A percentile compares a stretch with the other conserved stretches of the same genome.
These are phyloP conservation scores for Corythaixoides concolor DNA, from an alignment of 2,113 vertebrate genomes.

Conservation along the genomic window DNA sequence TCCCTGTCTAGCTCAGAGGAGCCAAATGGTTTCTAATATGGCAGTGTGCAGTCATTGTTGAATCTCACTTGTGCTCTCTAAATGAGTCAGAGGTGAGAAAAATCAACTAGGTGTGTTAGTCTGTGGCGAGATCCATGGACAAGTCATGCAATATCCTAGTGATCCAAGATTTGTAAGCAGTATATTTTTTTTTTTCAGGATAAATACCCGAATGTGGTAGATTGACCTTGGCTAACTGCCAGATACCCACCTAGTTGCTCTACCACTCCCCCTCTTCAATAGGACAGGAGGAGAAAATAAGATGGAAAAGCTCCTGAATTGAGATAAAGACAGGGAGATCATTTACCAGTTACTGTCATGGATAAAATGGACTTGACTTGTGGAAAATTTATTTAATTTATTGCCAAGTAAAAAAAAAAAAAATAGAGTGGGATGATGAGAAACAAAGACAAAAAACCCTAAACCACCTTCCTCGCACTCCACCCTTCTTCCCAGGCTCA, in stretches of 20 bases:
- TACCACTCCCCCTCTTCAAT: neutral
- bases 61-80: neutral
- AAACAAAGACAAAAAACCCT: neutral
- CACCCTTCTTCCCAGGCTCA: neutral
- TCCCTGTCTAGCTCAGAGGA: neutral
- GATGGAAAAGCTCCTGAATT: neutral
- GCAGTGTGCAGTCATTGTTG: neutral
- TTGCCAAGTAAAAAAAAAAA: neutral
- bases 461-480: neutral
- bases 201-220: neutral
- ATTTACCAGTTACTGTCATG: neutral
- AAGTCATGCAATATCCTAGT: neutral
- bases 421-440: neutral
- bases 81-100: neutral
- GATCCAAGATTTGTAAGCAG: neutral
- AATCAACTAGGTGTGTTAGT: neutral
- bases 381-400: neutral
- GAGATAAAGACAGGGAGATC: neutral
- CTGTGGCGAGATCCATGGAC: neutral
- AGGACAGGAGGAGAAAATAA: neutral
- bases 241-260: neutral
- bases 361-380: neutral
- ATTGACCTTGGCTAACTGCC: neutral
- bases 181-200: neutral
- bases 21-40: neutral